Percentiles rank a stretch among this genome's conserved stretches.
phyloP scores from a whole-genome alignment of 2,888 invertebrate genomes.

The Cosmorhoe ocellata region DNA sequence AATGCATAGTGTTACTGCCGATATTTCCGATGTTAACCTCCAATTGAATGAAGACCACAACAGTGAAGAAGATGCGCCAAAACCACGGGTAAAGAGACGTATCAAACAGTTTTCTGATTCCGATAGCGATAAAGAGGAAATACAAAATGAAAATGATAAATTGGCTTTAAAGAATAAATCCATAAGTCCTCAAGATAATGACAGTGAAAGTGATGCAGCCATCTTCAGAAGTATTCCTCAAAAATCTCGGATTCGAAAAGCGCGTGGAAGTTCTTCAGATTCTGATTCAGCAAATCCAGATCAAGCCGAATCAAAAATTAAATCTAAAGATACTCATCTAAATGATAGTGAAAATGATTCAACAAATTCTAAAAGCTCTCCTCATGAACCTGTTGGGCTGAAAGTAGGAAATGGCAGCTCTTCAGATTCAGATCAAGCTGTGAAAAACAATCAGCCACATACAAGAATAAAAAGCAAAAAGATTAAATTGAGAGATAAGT shows the following conservation, averaged over 20 bases:
- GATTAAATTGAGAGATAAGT: conserved; percentile 61
- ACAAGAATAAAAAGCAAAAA: conserved; percentile 58
- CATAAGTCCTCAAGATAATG: conserved; percentile 11
- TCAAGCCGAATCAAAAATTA: not conserved
- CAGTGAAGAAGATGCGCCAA: conserved; percentile 39
- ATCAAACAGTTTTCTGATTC: conserved; percentile 53
- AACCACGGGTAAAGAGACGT: conserved; percentile 43
- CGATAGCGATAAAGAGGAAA: conserved; percentile 46
- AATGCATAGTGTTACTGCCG: conserved; percentile 10
- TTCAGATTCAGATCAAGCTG: conserved; percentile 33
- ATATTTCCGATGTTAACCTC: conserved; percentile 16
- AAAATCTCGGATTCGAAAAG: conserved; percentile 37
- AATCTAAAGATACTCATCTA: not conserved
- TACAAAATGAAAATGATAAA: not conserved
- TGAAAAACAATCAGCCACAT: conserved; percentile 49
- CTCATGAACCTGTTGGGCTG: conserved; percentile 35
- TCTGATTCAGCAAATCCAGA: not conserved
- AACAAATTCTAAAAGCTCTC: conserved; percentile 23
- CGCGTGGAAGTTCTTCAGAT: conserved; percentile 21
- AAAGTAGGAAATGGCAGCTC: conserved; percentile 12
- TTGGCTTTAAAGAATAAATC: not conserved
- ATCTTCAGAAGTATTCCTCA: conserved; percentile 24
- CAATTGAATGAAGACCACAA: conserved; percentile 11
- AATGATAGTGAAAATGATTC: conserved; percentile 29
- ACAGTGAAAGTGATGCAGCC: conserved; percentile 31